Evolutionary conservation across 2,113 vertebrate genomes (phyloP).

Genomic region (Acanthochromis polyacanthus): DNA sequence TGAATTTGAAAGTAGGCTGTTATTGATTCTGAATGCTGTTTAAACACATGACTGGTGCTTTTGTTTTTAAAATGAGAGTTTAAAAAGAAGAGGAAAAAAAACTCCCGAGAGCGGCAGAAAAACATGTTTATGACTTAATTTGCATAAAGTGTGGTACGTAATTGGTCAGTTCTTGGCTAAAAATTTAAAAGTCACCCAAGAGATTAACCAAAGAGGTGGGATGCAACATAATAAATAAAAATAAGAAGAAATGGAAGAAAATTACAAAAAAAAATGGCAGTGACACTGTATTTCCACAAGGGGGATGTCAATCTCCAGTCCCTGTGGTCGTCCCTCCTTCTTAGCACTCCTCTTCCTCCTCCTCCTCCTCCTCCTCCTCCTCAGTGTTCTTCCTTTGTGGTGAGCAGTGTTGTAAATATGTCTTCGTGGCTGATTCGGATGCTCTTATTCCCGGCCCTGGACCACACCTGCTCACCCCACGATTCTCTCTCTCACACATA

Average conservation of each 20-base stretch:
- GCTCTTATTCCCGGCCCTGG: slow-evolving; percentile 39
- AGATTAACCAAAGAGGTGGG: slow-evolving; percentile 70
- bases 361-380: slow-evolving; percentile 44
- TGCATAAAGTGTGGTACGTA: slow-evolving; percentile 41
- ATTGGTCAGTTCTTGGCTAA: slow-evolving; percentile 44
- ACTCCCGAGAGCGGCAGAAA: slow-evolving; percentile 38
- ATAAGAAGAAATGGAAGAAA: neutral
- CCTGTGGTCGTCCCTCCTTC: slow-evolving; percentile 48
- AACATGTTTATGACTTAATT: slow-evolving; percentile 48
- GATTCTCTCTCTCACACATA: slow-evolving; percentile 15
- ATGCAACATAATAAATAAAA: slow-evolving; percentile 36
- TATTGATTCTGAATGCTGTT: slow-evolving; percentile 53
- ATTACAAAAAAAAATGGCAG: slow-evolving; percentile 38
- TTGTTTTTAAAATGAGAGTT: slow-evolving; percentile 53
- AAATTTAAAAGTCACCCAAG: slow-evolving; percentile 59
- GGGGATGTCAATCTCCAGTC: slow-evolving; percentile 58
- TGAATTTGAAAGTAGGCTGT: slow-evolving; percentile 30
- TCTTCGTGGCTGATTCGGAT: slow-evolving; percentile 57
- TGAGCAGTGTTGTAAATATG: slow-evolving; percentile 73
- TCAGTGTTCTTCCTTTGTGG: slow-evolving; percentile 65
- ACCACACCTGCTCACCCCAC: slow-evolving; percentile 64
- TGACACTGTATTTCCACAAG: slow-evolving; percentile 63
- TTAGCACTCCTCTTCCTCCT: slow-evolving; percentile 36
- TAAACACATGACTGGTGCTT: slow-evolving; percentile 71
- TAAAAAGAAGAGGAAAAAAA: slow-evolving; percentile 4